phyloP scores from a whole-genome alignment of 2,888 invertebrate species.

The Leptinotarsa rubiginosa region DNA sequence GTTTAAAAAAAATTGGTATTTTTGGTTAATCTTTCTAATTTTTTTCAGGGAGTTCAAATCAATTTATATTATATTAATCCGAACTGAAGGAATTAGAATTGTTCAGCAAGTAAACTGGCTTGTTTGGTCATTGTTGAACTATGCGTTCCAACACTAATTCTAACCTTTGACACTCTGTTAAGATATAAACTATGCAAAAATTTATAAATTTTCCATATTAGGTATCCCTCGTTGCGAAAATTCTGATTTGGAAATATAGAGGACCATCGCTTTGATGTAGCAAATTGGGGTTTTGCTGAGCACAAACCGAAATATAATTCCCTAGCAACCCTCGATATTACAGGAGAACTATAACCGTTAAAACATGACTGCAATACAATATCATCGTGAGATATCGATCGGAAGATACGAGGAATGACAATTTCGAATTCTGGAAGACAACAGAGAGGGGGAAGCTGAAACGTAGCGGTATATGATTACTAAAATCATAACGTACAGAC shows the following conservation, averaged over 20 bases:
- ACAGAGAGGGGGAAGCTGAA: not conserved
- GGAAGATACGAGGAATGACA: slow-evolving; percentile 28
- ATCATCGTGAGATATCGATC: slow-evolving; percentile 49
- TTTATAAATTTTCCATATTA: not conserved
- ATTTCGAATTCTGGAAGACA: slow-evolving; percentile 14
- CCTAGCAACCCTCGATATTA: slow-evolving; percentile 39
- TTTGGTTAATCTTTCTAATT: too few relatives aligned
- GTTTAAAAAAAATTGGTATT: too few relatives aligned
- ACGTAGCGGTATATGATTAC: not conserved
- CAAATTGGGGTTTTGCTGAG: slow-evolving; percentile 21
- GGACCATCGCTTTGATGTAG: slow-evolving; percentile 2
- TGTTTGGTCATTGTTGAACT: too few relatives aligned
- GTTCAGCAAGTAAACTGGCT: too few relatives aligned
- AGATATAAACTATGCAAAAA: too few relatives aligned
- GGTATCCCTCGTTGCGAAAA: not conserved
- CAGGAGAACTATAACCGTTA: slow-evolving; percentile 46
- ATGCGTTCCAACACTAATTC: too few relatives aligned
- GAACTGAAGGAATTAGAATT: too few relatives aligned
- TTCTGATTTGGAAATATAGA: not conserved
- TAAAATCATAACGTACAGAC: too few relatives aligned
- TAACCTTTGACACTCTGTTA: too few relatives aligned
- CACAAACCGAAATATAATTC: slow-evolving; percentile 30
- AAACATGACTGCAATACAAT: slow-evolving; percentile 50
- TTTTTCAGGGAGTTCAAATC: too few relatives aligned
- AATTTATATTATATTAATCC: too few relatives aligned